phyloP scores from a whole-genome alignment of 2,797 vertebrate species.

The Chelon labrosus region DNA sequence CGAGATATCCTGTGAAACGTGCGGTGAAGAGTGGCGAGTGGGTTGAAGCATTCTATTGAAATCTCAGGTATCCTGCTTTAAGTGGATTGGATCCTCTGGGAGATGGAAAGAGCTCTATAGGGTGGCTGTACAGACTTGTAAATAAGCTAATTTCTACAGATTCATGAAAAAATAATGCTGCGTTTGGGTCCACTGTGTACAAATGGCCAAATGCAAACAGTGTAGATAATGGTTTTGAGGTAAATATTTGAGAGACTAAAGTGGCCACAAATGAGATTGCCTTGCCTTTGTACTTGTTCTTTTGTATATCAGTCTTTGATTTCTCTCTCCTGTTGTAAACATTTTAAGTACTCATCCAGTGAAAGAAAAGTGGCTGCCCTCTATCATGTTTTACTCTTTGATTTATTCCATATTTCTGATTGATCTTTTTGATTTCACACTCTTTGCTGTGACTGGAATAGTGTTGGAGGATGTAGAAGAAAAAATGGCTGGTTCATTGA shows the following conservation, averaged over 20 bases:
- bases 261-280: conserved; percentile 91
- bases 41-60: conserved; percentile 86
- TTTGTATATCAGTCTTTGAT: conserved; percentile 75
- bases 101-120: conserved; percentile 83
- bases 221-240: conserved; percentile 91
- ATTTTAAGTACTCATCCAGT: conserved; percentile 69
- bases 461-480: conserved; percentile 66
- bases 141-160: conserved; percentile 92
- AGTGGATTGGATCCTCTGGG: conserved; percentile 84
- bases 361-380: conserved; percentile 78
- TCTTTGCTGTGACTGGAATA: conserved; percentile 63
- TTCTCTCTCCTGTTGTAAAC: conserved; percentile 69
- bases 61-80: conserved; percentile 96
- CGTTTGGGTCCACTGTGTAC: conserved; percentile 90
- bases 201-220: conserved; percentile 89
- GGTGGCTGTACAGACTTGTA: conserved; percentile 92
- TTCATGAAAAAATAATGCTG: conserved; percentile 76
- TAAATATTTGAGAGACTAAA: conserved; percentile 87
- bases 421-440: conserved; percentile 54
- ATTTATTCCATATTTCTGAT: conserved; percentile 77
- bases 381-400: conserved; percentile 62
- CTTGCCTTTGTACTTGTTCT: conserved; percentile 90
- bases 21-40: conserved; percentile 85
- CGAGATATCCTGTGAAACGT: conserved; percentile 80
- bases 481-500: conserved; percentile 60